phyloP scores from a whole-genome alignment of 2,888 invertebrate species.

The Spialia ferax region DNA sequence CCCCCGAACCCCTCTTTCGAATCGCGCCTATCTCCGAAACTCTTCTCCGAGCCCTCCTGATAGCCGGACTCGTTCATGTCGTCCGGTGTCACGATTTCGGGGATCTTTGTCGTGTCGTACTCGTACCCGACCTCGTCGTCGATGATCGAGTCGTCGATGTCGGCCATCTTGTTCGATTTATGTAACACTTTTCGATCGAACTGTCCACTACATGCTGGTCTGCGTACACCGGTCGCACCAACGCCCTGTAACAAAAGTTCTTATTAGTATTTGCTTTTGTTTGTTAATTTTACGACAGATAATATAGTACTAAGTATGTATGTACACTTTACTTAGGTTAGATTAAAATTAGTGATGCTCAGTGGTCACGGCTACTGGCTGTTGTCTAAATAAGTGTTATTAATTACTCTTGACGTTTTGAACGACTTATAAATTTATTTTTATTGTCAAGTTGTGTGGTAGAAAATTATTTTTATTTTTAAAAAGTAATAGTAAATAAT shows the following conservation, averaged over 20 bases:
- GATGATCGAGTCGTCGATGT: conserved; percentile 67
- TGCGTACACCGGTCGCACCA: conserved; percentile 62
- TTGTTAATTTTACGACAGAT: no score
- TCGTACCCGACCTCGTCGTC: conserved; percentile 76
- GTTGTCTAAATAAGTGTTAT: neutral
- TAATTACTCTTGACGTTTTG: no score
- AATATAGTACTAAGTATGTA: no score
- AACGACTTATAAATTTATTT: no score
- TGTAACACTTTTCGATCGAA: conserved; percentile 52
- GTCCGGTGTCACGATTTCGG: conserved; percentile 78
- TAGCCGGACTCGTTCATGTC: conserved; percentile 82
- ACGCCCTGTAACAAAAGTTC: conserved; percentile 69
- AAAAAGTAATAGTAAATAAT: no score
- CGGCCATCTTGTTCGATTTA: conserved; percentile 64
- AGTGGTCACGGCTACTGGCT: neutral
- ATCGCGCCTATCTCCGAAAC: conserved; percentile 77
- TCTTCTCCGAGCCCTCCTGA: conserved; percentile 79
- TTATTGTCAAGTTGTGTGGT: no score
- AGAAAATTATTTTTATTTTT: no score
- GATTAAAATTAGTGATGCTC: neutral
- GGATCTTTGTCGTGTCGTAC: conserved; percentile 73
- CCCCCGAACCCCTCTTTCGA: conserved; percentile 79
- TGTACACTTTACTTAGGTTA: no score
- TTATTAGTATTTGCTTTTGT: neutral
- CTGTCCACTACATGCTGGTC: conserved; percentile 79